phyloP scores from a whole-genome alignment of 30 jellyfish, hydroid and myxozoan genomes.

The Aurelia coerulea region DNA sequence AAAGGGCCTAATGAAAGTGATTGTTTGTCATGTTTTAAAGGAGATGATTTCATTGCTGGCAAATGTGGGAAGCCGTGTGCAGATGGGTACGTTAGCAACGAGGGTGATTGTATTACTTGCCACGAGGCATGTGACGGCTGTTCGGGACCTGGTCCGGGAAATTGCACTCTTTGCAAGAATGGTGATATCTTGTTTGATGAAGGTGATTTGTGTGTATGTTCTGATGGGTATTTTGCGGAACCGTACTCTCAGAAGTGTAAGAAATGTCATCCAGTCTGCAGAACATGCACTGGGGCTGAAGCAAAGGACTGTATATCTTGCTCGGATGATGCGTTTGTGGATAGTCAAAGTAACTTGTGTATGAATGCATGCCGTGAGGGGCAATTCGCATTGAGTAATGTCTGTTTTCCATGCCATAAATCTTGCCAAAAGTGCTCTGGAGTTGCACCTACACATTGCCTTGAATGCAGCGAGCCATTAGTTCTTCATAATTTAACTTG shows the following conservation, averaged over 20 bases:
- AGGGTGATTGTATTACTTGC: constrained; percentile 15
- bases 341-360: constrained; percentile 15
- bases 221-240: constrained; percentile 29
- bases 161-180: constrained; percentile 47
- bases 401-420: constrained; percentile 71
- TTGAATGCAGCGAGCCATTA: constrained; percentile 31
- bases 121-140: constrained; percentile 47
- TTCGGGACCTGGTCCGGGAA: constrained; percentile 35
- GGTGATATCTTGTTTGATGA: constrained; percentile 6
- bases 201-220: constrained; percentile 15
- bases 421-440: constrained; percentile 77
- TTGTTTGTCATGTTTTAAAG: constrained; percentile 42
- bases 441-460: constrained; percentile 29
- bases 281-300: constrained; percentile 17
- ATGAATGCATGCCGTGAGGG: constrained; percentile 13
- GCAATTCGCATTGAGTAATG: constrained; percentile 15
- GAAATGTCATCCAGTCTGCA: constrained; percentile 18
- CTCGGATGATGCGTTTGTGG: constrained; percentile 20
- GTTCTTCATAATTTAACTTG: constrained; percentile 52
- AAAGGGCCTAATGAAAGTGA: constrained; percentile 5
- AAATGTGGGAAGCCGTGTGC: constrained; percentile 40
- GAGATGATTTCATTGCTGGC: background rate
- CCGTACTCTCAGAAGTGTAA: constrained; percentile 2
- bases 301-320: constrained; percentile 44
- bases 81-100: constrained; percentile 14